phyloP scores from a whole-genome alignment of 2,113 vertebrate genomes.

The Campylomormyrus tamandua region DNA sequence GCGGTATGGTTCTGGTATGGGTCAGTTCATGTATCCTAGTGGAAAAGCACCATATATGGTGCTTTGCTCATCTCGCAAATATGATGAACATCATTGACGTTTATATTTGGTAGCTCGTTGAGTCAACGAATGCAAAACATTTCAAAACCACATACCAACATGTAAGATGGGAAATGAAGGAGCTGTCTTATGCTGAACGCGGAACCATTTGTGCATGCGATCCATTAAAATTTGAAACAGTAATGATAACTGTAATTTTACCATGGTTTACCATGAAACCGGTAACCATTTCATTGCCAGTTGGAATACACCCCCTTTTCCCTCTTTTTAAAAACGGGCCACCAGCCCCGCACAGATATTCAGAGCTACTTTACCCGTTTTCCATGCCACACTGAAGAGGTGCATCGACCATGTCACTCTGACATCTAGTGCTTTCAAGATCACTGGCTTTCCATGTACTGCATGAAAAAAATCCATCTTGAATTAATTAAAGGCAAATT shows the following conservation, averaged over 20 bases:
- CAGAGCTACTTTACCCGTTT: not conserved
- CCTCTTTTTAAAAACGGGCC: not conserved
- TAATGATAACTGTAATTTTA: not conserved
- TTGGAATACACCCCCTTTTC: not conserved
- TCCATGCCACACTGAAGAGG: not conserved
- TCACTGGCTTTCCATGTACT: not conserved
- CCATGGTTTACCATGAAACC: not conserved
- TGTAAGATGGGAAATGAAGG: not conserved
- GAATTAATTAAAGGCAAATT: not conserved
- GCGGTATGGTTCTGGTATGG: not conserved
- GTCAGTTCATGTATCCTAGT: not conserved
- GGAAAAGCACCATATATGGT: not conserved
- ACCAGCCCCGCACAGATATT: not conserved
- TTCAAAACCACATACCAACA: not conserved
- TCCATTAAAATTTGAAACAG: not conserved
- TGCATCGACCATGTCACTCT: not conserved
- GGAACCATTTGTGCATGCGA: not conserved
- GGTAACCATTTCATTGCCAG: not conserved
- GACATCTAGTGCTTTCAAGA: not conserved
- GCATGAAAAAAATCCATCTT: not conserved
- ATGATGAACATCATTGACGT: not conserved
- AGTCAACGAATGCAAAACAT: not conserved
- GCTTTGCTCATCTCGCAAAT: not conserved
- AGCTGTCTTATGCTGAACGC: not conserved
- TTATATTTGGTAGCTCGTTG: not conserved